Conservation (phyloP, 2,797 vertebrate species). For the Periparus ater region DNA sequence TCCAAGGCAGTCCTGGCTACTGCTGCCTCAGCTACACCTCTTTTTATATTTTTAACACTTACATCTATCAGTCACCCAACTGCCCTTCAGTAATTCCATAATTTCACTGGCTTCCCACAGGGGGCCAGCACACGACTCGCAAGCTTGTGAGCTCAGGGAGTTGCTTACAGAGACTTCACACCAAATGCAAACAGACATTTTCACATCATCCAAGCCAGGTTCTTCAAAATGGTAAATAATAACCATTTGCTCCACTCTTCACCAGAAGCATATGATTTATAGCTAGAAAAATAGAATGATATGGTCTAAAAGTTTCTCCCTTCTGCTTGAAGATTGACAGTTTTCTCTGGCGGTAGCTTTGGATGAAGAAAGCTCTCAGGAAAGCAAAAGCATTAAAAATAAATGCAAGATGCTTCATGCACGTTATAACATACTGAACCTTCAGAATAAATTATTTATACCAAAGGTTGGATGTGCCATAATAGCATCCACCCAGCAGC, state of each 20-base stretch:
- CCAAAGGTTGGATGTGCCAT: conserved; percentile 25
- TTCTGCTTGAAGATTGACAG: conserved; percentile 10
- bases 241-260: not conserved
- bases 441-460: conserved; percentile 65
- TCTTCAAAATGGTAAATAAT: conserved; percentile 31
- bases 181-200: not conserved
- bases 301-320: conserved; percentile 31
- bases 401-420: conserved; percentile 34
- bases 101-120: not conserved
- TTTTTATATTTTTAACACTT: not conserved
- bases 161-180: not conserved
- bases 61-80: not conserved
- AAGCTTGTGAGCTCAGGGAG: not conserved
- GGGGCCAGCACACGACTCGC: fast-evolving
- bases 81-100: not conserved
- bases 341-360: conserved; percentile 30
- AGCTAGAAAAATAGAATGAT: conserved; percentile 28
- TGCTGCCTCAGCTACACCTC: not conserved
- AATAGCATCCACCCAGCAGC: conserved; percentile 42
- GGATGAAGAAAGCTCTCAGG: conserved; percentile 38
- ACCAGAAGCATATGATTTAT: not conserved
- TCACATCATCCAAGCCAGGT: not conserved
- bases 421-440: conserved; percentile 40
- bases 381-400: conserved; percentile 63
- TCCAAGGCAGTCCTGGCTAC: not conserved